A percentile compares a stretch with the other conserved stretches of the same genome.
These are phyloP conservation scores for Noctuana brunneofusca DNA, from an alignment of 2,888 invertebrate species.

Conservation along the genomic window DNA sequence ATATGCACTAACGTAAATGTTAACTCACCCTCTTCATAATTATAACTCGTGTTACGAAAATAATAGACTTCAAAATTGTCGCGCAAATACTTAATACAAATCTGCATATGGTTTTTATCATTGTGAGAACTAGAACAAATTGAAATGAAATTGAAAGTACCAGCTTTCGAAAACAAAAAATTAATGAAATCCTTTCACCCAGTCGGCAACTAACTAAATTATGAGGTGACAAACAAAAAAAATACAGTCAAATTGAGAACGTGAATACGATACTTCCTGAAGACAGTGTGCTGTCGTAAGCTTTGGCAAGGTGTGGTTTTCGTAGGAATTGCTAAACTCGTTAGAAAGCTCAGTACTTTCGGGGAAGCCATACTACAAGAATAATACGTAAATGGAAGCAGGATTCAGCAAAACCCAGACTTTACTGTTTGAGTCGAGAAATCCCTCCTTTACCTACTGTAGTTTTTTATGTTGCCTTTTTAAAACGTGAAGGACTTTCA, in stretches of 20 bases:
- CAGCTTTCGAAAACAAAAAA: too few species aligned
- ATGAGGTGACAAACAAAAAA: too few species aligned
- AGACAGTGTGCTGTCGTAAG: constrained; percentile 43
- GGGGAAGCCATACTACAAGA: not conserved
- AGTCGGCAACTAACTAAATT: too few species aligned
- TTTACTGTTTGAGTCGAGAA: constrained; percentile 1
- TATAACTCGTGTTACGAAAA: too few species aligned
- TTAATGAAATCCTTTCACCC: too few species aligned
- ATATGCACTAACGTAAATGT: not conserved
- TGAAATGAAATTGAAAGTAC: too few species aligned
- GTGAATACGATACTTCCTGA: constrained; percentile 46
- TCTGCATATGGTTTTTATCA: too few species aligned
- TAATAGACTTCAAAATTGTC: too few species aligned
- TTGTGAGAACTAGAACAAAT: too few species aligned
- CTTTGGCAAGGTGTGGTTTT: constrained; percentile 44
- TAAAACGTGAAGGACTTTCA: not conserved
- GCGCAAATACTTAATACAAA: too few species aligned
- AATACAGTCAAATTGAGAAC: too few species aligned
- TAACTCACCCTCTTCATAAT: too few species aligned
- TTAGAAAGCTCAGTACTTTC: constrained; percentile 39
- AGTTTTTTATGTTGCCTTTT: not conserved
- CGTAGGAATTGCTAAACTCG: constrained; percentile 47
- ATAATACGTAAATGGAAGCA: constrained; percentile 10
- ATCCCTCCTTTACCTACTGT: not conserved
- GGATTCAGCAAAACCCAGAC: constrained; percentile 9